Base-by-base conservation (phyloP, 2,113 vertebrate species). In the Willisornis vidua region DNA sequence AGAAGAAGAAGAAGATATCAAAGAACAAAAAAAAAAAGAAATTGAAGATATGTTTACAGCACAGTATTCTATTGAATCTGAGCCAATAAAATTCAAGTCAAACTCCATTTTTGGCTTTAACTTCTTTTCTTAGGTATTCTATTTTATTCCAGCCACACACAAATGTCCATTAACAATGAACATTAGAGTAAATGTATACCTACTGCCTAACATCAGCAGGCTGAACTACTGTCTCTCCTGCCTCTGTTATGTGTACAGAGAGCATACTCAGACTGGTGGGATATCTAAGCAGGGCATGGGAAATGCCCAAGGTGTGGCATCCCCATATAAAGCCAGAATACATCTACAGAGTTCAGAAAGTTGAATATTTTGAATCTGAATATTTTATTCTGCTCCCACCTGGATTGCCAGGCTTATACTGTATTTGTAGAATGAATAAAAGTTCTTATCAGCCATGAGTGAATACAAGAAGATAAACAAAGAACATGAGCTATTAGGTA, bases 381-480 rank as follows among this genome's bases (percentile, higher is more conserved):
- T 43, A 68, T 11, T 45, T 19, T 18, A 70, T 6, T 13, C 17
- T 46, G 35, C 20, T 88, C 68, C 37, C 46, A 72, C 41, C 24
- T 88, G 73, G 57, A 33, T 39, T 90, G 54, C 37, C 41, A 89
- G 31, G 57, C 81, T 90, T 39, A 70, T 61, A 41, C 51, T 70
- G 25, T 55, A 79, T 90, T 94, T 68, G 76, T 15, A 72, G 45
- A 87, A 78, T 22, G 73, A 93, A 75, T 81, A 94, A 92, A 94
- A 96, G 86, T 68, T 51, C 45, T 94, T 93, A 86, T 94, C 76
- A 86, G 48, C 17, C 0, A 0, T 10, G 5, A 55, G 26, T 4
- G 16, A 88, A 71, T 70, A 84, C 79, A 84, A 92, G 85, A 41
- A 90, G 88, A 86, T 90, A 88, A 96, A 75, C 35, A 91, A 95